Evolutionary conservation across 2,888 invertebrate species (phyloP), one percentile per base, ranked within the genome.

Genomic region (Clitarchus hookeri): DNA sequence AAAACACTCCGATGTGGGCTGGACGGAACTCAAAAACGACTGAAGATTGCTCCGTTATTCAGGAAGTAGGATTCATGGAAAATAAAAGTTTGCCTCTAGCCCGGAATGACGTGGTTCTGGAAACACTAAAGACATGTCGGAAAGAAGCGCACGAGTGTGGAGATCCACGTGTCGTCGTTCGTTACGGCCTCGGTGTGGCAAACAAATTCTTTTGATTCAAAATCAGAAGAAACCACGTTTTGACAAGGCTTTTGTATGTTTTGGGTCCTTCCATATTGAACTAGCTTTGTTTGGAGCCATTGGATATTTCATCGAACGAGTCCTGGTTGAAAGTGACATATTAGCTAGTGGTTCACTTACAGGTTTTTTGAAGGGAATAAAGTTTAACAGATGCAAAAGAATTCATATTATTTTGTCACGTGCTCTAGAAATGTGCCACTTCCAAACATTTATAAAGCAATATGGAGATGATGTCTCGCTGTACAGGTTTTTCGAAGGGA

Each of bases 201-300:
- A 80, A 80, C 19, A 9, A 80, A 25, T n/a, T 25, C 6, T 80
- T 80, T n/a, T n/a, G n/a, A n/a, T n/a, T n/a, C n/a, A n/a, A n/a
- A n/a, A n/a, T n/a, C n/a, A n/a, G n/a, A n/a, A n/a, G n/a, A n/a
- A n/a, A n/a, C n/a, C n/a, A n/a, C n/a, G n/a, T n/a, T n/a, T n/a
- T n/a, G n/a, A n/a, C n/a, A n/a, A n/a, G n/a, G n/a, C n/a, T n/a
- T n/a, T n/a, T n/a, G n/a, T n/a, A n/a, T n/a, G n/a, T n/a, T n/a
- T n/a, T n/a, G n/a, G n/a, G n/a, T n/a, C n/a, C n/a, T n/a, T n/a
- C n/a, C n/a, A n/a, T n/a, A 25, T 13, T 9, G n/a, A 80, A 80
- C 80, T 80, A 80, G 36, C 80, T 80, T 80, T 80, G 80, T 80
- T 80, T 80, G 80, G 80, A 80, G 80, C 80, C 8, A 80, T 80